Percentiles rank a stretch among this genome's conserved stretches.
These are phyloP conservation scores for Ichneumoninae sp. DNA, from an alignment of 2,888 invertebrate species.

Conservation along the genomic window DNA sequence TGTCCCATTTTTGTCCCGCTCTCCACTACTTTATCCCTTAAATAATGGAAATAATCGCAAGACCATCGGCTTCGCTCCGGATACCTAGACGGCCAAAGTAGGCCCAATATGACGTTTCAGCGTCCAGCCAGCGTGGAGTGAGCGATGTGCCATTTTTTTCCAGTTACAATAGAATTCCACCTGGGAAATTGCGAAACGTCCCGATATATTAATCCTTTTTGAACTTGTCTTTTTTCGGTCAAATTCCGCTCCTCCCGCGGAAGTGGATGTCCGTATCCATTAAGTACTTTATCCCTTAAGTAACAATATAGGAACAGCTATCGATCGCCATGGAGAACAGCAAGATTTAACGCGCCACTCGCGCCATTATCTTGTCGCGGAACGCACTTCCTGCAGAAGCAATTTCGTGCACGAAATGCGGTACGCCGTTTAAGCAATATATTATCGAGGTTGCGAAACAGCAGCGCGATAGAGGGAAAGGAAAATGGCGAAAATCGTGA, in stretches of 20 bases:
- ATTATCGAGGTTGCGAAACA: slow-evolving; percentile 53
- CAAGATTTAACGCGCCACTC: not conserved
- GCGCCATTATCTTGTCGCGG: slow-evolving; percentile 29
- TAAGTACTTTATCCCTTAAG: not conserved
- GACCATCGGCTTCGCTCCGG: no score
- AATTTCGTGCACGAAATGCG: slow-evolving; percentile 27
- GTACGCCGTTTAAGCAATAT: slow-evolving; percentile 40
- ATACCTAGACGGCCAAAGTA: no score
- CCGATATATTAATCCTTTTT: not conserved
- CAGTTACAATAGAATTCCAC: no score
- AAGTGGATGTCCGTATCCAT: not conserved
- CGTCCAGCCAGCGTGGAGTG: no score
- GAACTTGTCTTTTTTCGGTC: not conserved
- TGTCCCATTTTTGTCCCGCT: no score
- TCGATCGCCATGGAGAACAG: not conserved
- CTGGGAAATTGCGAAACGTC: no score
- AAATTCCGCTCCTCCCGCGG: not conserved
- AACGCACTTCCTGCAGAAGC: slow-evolving; percentile 30
- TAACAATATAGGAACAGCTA: not conserved
- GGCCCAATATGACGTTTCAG: no score
- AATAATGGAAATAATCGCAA: no score
- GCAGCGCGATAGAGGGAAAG: not conserved
- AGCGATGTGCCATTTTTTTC: no score
- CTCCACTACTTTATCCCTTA: no score
- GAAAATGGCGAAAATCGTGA: slow-evolving; percentile 40